Evolutionary conservation across 2,797 vertebrate species (phyloP).

Genomic region (Zalophus californianus): DNA sequence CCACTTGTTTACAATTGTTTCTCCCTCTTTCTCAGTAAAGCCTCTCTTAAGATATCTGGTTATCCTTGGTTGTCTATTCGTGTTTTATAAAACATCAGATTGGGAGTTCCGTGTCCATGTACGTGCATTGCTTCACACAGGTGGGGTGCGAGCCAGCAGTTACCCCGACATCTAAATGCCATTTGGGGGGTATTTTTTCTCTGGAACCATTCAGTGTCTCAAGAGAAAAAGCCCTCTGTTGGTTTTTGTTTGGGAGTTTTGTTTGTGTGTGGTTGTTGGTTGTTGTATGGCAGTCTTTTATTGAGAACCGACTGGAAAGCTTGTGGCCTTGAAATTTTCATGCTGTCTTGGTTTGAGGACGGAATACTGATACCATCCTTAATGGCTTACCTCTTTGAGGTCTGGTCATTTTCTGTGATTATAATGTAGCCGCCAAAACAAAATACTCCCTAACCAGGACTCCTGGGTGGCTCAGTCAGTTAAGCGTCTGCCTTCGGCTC

Average conservation of each 20-base stretch:
- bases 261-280: not conserved
- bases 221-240: not conserved
- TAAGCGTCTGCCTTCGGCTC: no score
- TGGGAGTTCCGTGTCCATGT: no score
- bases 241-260: not conserved
- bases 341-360: not conserved
- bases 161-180: not conserved
- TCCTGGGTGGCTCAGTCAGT: no score
- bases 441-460: no score
- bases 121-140: not conserved
- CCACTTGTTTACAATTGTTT: not conserved
- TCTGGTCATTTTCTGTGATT: not conserved
- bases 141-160: not conserved
- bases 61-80: not conserved
- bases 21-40: not conserved
- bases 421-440: no score
- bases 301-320: not conserved
- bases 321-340: not conserved
- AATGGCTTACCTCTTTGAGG: not conserved
- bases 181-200: not conserved
- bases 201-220: not conserved
- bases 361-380: not conserved
- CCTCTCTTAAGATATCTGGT: not conserved
- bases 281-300: not conserved
- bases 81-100: not conserved